Evolutionary conservation across 2,113 vertebrate genomes (phyloP).

Genomic region (Gorsachius goisagi): DNA sequence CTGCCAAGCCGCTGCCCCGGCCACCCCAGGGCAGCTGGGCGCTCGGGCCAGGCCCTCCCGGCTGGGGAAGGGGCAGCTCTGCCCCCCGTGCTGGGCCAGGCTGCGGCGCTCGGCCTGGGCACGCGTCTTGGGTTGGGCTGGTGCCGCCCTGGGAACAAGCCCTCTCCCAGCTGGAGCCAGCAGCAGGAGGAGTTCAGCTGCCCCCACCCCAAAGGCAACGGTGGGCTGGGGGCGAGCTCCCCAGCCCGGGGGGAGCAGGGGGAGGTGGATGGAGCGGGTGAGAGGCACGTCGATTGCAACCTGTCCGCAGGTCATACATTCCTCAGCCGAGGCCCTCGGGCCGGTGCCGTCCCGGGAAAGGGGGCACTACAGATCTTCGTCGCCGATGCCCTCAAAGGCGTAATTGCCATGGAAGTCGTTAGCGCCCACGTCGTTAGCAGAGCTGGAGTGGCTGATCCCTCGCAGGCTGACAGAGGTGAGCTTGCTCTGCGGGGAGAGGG

Average conservation of each 20-base stretch:
- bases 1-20: neutral
- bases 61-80: neutral
- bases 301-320: conserved; percentile 65
- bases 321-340: conserved; percentile 34
- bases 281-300: conserved; percentile 51
- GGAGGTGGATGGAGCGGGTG: conserved; percentile 18
- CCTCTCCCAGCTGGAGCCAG: conserved; percentile 50
- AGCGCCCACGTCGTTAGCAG: conserved; percentile 83
- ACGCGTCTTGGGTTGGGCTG: neutral
- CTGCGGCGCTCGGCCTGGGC: neutral
- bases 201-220: neutral
- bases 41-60: neutral
- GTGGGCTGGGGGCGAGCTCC: neutral
- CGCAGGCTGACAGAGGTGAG: conserved; percentile 92
- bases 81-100: neutral
- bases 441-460: conserved; percentile 91
- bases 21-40: neutral
- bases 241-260: conserved; percentile 29
- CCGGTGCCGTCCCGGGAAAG: neutral
- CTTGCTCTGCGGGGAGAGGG: conserved; percentile 83
- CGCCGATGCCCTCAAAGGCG: conserved; percentile 97
- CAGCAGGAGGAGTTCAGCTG: conserved; percentile 23
- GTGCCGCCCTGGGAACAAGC: neutral
- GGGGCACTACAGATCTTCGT: conserved; percentile 90
- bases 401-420: conserved; percentile 96